phyloP scores from a whole-genome alignment of 2,888 invertebrate species.

The Koerneria pararmatus region DNA sequence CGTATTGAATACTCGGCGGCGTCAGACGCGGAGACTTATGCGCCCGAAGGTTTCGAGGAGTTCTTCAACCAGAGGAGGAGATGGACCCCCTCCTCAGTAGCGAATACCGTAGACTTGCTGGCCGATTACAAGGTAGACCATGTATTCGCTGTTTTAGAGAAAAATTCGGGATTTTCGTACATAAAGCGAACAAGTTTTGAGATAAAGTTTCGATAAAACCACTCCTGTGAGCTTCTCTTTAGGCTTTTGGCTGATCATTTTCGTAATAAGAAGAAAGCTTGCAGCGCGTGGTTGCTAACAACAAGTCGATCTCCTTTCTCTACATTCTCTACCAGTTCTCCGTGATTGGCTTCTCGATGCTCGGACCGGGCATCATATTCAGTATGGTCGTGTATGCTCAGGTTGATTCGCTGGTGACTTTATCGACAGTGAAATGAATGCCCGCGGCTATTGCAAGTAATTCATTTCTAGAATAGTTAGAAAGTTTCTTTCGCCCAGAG shows the following conservation, averaged over 20 bases:
- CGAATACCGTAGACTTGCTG: slow-evolving; percentile 59
- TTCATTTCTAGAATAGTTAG: neutral
- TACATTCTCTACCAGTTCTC: slow-evolving; percentile 59
- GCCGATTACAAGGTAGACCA: slow-evolving; percentile 55
- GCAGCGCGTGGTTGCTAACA: slow-evolving; percentile 52
- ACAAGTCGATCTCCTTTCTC: slow-evolving; percentile 53
- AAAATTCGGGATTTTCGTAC: too few relatives aligned
- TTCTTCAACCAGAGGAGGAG: slow-evolving; percentile 60
- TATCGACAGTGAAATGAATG: neutral
- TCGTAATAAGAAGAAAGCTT: slow-evolving; percentile 21
- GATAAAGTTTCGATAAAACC: too few relatives aligned
- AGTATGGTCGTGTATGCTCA: slow-evolving; percentile 59
- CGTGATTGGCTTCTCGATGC: slow-evolving; percentile 59
- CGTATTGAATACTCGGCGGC: slow-evolving; percentile 63
- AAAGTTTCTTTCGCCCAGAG: neutral
- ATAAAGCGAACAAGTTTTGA: neutral
- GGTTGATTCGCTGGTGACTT: slow-evolving; percentile 25
- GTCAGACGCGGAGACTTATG: slow-evolving; percentile 62
- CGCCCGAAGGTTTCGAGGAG: slow-evolving; percentile 60
- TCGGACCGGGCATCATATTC: slow-evolving; percentile 59
- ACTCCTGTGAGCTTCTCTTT: too few relatives aligned
- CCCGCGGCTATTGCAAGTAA: neutral
- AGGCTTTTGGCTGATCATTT: too few relatives aligned
- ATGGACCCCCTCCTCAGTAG: slow-evolving; percentile 60
- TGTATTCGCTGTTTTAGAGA: neutral